Percentiles rank a stretch among this genome's conserved stretches.
Conservation (phyloP, 2,797 vertebrate species). For the Pipistrellus kuhlii region DNA sequence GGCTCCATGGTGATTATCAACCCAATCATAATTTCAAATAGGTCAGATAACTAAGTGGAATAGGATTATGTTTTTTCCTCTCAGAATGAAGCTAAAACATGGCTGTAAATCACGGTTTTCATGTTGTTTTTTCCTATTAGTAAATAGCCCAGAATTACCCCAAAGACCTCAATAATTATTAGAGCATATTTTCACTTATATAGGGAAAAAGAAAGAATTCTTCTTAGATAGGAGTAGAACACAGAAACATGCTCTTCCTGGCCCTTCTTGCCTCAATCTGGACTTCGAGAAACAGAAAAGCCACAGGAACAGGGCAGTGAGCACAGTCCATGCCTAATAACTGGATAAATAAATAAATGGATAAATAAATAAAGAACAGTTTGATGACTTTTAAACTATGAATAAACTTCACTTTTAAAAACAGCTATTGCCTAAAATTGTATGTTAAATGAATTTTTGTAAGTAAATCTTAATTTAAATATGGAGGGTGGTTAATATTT, state of each 20-base stretch:
- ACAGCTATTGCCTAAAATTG: neutral
- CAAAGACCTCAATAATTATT: neutral
- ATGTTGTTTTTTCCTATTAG: neutral
- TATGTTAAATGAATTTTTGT: neutral
- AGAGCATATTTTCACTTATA: conserved; percentile 4
- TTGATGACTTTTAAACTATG: neutral
- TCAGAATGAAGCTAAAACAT: conserved; percentile 1
- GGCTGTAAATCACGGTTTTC: conserved; percentile 8
- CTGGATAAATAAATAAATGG: neutral
- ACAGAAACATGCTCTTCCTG: neutral
- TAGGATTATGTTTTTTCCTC: conserved; percentile 17
- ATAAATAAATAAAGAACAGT: neutral
- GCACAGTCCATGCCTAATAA: neutral
- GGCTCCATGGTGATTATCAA: conserved; percentile 75
- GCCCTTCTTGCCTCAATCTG: neutral
- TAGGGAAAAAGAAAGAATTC: neutral
- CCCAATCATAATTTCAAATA: conserved; percentile 49
- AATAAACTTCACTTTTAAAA: conserved; percentile 11
- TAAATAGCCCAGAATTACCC: conserved; percentile 20
- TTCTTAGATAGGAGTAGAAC: neutral
- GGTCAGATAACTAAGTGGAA: conserved; percentile 40
- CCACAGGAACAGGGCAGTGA: neutral
- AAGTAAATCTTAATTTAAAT: conserved; percentile 55
- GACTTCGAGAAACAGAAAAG: neutral
- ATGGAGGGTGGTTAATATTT: neutral